These are phyloP conservation scores for Enteromius fasciolatus DNA, from an alignment of 2,797 vertebrate genomes.

Conservation along the genomic window DNA sequence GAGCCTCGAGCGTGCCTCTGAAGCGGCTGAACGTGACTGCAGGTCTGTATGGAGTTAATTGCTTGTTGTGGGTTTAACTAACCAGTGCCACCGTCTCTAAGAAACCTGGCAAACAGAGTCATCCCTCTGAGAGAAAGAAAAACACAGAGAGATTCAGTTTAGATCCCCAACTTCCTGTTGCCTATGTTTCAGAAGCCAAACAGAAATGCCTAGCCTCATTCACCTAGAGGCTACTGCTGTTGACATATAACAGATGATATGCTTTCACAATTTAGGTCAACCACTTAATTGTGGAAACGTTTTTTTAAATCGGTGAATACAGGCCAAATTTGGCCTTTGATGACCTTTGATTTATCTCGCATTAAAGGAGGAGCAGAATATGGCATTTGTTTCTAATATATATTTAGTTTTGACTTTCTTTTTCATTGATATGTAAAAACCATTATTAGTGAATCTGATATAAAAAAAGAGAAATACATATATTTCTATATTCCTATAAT, in stretches of 20 bases:
- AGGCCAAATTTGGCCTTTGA: background rate
- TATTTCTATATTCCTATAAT: no score
- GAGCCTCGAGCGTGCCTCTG: background rate
- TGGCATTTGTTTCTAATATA: background rate
- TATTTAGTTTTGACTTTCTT: background rate
- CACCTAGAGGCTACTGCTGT: background rate
- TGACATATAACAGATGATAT: background rate
- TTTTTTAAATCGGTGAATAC: background rate
- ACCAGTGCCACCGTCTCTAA: constrained; percentile 51
- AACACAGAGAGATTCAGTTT: background rate
- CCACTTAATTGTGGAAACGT: background rate
- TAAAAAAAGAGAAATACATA: background rate
- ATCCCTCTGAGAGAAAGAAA: constrained; percentile 52
- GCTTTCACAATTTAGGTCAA: background rate
- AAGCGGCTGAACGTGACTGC: background rate
- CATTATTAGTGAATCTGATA: background rate
- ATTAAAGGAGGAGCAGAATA: no score
- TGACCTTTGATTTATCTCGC: background rate
- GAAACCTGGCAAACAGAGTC: constrained; percentile 59
- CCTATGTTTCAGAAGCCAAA: background rate
- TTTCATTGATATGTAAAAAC: background rate
- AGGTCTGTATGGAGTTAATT: background rate
- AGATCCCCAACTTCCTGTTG: constrained; percentile 8
- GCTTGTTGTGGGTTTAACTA: constrained; percentile 26
- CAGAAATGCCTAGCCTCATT: background rate